phyloP scores from a whole-genome alignment of 1,140 invertebrate species.

The Lordiphosa mommai region DNA sequence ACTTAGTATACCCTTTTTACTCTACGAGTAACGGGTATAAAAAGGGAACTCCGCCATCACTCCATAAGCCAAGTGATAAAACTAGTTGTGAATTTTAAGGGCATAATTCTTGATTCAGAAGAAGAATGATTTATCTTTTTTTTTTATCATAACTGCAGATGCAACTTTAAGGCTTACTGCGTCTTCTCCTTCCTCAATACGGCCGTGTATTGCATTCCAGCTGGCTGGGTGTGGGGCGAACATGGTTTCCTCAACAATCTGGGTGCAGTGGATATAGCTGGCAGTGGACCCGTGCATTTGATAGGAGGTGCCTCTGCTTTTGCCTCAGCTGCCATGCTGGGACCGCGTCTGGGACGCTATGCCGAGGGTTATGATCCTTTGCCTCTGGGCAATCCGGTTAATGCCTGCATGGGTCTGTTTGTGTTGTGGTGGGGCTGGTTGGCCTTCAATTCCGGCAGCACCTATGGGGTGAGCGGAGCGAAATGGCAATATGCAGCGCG shows the following conservation, averaged over 20 bases:
- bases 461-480: conserved; percentile 86
- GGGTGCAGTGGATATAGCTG: conserved; percentile 93
- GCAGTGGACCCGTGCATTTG: conserved; percentile 95
- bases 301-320: conserved; percentile 88
- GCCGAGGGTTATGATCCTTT: conserved; percentile 87
- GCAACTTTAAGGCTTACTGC: conserved; percentile 93
- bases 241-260: conserved; percentile 91
- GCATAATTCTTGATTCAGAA: too few relatives aligned
- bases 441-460: conserved; percentile 95
- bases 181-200: conserved; percentile 94
- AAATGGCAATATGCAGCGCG: conserved; percentile 90
- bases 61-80: too few relatives aligned
- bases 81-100: too few relatives aligned
- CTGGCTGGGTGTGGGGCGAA: conserved; percentile 88
- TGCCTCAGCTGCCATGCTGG: conserved; percentile 93
- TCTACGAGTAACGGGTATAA: too few relatives aligned
- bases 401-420: conserved; percentile 94
- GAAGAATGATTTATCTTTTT: too few relatives aligned
- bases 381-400: conserved; percentile 93
- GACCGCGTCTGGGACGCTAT: conserved; percentile 92
- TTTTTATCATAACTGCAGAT: too few relatives aligned
- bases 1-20: too few relatives aligned
- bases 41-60: too few relatives aligned
- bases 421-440: conserved; percentile 97
- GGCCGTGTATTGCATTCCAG: conserved; percentile 92